Evolutionary conservation across 2,797 vertebrate genomes (phyloP).

Genomic region (Sphenopsis melanotis): DNA sequence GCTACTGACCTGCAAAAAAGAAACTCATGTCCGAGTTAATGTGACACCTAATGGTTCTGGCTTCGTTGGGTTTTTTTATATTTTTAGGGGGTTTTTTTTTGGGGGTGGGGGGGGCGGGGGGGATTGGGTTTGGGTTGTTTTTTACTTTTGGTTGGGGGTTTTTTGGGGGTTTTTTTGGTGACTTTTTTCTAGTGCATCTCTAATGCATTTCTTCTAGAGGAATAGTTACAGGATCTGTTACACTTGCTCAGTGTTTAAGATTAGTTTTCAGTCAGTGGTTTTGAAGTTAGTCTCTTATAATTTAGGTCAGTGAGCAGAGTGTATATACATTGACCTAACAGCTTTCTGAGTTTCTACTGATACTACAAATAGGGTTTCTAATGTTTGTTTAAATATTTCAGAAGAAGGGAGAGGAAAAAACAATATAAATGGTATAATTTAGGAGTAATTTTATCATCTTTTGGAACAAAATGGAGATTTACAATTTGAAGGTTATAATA

Average conservation of each 20-base stretch:
- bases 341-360: background rate
- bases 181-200: background rate
- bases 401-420: background rate
- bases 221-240: constrained; percentile 34
- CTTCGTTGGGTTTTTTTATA: background rate
- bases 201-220: background rate
- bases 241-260: constrained; percentile 58
- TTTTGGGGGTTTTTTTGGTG: background rate
- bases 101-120: fast-evolving
- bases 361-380: background rate
- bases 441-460: background rate
- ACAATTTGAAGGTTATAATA: background rate
- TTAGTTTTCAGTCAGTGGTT: constrained; percentile 51
- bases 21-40: background rate
- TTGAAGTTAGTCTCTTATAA: constrained; percentile 62
- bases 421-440: background rate
- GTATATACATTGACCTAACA: constrained; percentile 25
- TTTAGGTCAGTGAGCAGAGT: constrained; percentile 61
- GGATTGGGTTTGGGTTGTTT: background rate
- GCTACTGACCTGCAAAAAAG: background rate
- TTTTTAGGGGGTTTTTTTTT: background rate
- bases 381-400: background rate
- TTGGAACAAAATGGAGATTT: background rate
- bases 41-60: background rate
- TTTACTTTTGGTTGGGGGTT: background rate